Percentiles rank a stretch among this genome's conserved stretches.
Conservation (phyloP, 2,888 invertebrate species). For the Diachrysia chrysitis region DNA sequence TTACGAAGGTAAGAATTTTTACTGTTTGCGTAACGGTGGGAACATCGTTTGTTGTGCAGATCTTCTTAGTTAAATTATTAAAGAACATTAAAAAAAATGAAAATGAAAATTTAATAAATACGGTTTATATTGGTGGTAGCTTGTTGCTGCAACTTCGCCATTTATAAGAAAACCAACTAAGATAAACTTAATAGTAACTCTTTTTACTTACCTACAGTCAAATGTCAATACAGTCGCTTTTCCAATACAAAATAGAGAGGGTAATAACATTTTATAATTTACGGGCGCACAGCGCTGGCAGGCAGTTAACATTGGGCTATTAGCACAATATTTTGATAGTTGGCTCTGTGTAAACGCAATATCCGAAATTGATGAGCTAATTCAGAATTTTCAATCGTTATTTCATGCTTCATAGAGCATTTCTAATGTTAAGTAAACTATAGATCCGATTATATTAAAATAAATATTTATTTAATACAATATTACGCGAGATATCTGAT, state of each 20-base stretch:
- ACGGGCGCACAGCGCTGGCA: constrained; percentile 9
- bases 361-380: constrained; percentile 32
- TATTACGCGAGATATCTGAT: background rate
- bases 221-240: background rate
- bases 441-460: background rate
- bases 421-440: background rate
- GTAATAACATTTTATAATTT: background rate
- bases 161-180: background rate
- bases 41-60: background rate
- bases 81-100: no score
- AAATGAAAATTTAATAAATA: no score
- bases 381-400: constrained; percentile 6
- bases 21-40: background rate
- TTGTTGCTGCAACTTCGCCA: background rate
- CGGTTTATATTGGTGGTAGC: no score
- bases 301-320: constrained; percentile 27
- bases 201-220: no score
- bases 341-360: constrained; percentile 23
- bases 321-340: constrained; percentile 25
- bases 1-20: background rate
- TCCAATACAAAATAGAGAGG: background rate
- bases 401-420: background rate
- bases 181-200: no score
- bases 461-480: background rate
- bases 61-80: no score